These are phyloP conservation scores for Trichogramma evanescens DNA, from an alignment of 2,888 invertebrate species.

Conservation along the genomic window DNA sequence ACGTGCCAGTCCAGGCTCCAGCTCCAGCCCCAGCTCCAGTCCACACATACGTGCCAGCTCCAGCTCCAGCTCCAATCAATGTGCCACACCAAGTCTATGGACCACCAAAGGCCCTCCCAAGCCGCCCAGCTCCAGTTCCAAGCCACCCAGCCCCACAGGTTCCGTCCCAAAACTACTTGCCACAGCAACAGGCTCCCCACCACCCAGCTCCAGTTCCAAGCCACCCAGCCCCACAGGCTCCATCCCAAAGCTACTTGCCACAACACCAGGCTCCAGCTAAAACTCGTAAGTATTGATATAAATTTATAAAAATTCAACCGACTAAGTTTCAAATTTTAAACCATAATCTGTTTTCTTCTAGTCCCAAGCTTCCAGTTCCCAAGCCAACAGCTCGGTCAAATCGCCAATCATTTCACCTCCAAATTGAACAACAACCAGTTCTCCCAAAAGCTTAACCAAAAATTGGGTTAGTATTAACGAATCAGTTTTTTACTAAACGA, in stretches of 20 bases:
- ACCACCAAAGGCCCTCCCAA: background rate
- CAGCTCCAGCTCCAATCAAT: background rate
- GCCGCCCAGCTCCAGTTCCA: background rate
- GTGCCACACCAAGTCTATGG: constrained; percentile 3
- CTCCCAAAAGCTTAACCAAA: too few species aligned
- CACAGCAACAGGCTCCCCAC: background rate
- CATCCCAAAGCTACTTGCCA: background rate
- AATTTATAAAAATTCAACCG: too few species aligned
- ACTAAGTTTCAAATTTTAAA: too few species aligned
- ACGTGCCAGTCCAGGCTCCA: background rate
- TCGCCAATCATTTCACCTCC: too few species aligned
- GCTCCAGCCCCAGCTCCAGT: constrained; percentile 2
- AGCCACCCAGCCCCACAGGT: background rate
- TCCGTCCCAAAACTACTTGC: background rate
- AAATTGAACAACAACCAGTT: too few species aligned
- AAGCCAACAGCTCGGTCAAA: too few species aligned
- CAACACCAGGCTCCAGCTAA: background rate
- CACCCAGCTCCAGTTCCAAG: background rate
- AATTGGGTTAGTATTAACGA: too few species aligned
- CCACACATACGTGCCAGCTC: constrained; percentile 3
- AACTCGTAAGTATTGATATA: too few species aligned
- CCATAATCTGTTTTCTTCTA: too few species aligned
- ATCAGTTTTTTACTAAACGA: too few species aligned
- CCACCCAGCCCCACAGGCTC: background rate
- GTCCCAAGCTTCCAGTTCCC: background rate